Base-by-base conservation (phyloP, 2,113 vertebrate species). In the Tricholaema leucomelas region DNA sequence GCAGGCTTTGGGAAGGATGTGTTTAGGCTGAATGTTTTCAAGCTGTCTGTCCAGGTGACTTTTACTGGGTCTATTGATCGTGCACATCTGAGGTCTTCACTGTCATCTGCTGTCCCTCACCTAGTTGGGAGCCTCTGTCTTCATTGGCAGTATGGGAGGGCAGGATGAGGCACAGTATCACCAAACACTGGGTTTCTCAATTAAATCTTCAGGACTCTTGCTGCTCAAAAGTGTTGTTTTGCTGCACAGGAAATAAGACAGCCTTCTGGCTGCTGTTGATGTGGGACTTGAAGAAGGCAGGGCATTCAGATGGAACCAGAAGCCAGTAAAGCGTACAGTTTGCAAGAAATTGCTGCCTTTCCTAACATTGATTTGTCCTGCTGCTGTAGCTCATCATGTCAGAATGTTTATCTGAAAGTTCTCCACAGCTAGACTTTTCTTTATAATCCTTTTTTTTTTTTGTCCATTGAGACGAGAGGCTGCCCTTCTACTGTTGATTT, bases 381-480 rank as follows among this genome's bases (percentile, higher is more conserved):
- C 55, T 76, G 75, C 75, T 74, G 33, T 64, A 31, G 33, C 71
- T 89, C 36, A 46, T 73, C 21, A 40, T 21, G 10, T 69, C 75
- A 59, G 33, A 89, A 78, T 80, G 7, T 81, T 84, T 78, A 44
- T 64, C 27, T 94, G 64, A 56, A 92, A 73, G 46, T 42, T 76
- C 44, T 87, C 31, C 25, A 13, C 58, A 33, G 27, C 72, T 70
- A 46, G 87, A 24, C 5, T 11, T 52, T 17, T 15, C 9, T 6
- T 3, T 15, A 42, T 5, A 15, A 35, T 52, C 10, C 5, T n/a
- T 38, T 80, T 71, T 75, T n/a, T 38, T 80, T 71, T 75, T 54
- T 21, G 48, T 46, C 21, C 8, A 5, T 56, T 84, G 54, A 36
- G 28, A 13, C 66, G 36, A 28, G 50, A 84, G 23, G 46, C 54